Conservation (phyloP, 2,113 vertebrate species). For the Tricholaema leucomelas region DNA sequence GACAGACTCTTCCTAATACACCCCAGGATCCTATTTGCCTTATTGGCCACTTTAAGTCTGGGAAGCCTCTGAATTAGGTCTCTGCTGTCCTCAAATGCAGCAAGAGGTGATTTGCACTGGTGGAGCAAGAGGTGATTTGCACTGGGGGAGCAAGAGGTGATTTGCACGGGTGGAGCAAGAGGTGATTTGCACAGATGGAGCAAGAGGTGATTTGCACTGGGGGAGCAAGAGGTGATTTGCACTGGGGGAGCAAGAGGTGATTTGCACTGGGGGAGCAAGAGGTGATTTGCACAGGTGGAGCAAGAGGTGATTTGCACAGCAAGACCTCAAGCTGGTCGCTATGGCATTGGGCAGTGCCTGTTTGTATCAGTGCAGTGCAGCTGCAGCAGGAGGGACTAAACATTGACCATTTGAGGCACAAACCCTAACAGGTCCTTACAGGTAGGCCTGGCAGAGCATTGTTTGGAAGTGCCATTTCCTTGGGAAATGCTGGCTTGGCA, state of each 20-base stretch:
- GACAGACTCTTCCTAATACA: no score
- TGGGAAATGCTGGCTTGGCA: not conserved
- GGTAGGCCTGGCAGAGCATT: not conserved
- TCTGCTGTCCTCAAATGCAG: not conserved
- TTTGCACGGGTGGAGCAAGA: no score
- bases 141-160: no score
- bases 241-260: no score
- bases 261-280: no score
- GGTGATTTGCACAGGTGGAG: not conserved
- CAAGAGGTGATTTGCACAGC: not conserved
- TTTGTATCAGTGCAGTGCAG: not conserved
- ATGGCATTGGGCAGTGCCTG: rapidly evolving
- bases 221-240: not conserved
- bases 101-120: not conserved
- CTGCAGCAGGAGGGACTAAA: not conserved
- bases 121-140: not conserved
- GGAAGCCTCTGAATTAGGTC: not conserved
- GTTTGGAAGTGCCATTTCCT: not conserved
- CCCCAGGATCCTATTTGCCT: no score
- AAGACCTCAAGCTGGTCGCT: not conserved
- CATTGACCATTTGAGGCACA: rapidly evolving
- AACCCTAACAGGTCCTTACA: not conserved
- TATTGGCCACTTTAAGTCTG: not conserved
- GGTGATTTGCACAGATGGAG: not conserved
- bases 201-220: not conserved